Evolutionary conservation across 2,113 vertebrate genomes (phyloP), one percentile per base, ranked within the genome.

Genomic region (Xenopus laevis): DNA sequence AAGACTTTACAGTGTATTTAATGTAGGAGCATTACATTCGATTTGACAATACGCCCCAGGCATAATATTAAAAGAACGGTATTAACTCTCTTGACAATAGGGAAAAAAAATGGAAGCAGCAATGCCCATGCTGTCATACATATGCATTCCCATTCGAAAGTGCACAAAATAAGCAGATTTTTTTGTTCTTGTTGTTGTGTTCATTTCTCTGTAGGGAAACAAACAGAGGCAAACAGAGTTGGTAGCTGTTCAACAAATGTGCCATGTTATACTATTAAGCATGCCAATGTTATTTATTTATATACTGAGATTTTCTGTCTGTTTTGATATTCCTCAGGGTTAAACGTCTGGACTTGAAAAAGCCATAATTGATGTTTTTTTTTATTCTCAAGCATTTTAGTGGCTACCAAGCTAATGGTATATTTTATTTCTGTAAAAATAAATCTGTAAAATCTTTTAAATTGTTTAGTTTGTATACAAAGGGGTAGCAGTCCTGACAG

Each of bases 1-100:
- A 74, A 74, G 71, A 46, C 66, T 66, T 74, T 74, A 74, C 62
- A 46, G 58, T 74, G 71, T 74, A 74, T 74, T 66, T 74, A 66
- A 74, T 66, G 62, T 73, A 52, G 71, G 18, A 46, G 71, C 71
- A 66, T 74, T 74, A 47, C 71, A 53, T 64, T 64, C 33, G 45
- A 44, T 73, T 64, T 73, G 62, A 73, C 64, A 74, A 59, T 53
- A 66, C 53, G 40, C 71, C 71, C 71, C 64, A n/a, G 63, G 63
- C 52, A 58, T 72, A 65, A 72, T 65, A 72, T 72, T 72, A 72
- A 65, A 57, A n/a, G 53, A 17, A 74, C 13, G 45, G 71, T 59
- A 59, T 45, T 45, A 47, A 10, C 44, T 67, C 65, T 30, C 53
- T 44, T 59, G 64, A 65, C 33, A 66, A 74, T 59, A 58, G 23